These are phyloP conservation scores for Phymanthus crucifer DNA, from an alignment of 92 coral and sea anemone genomes.

Conservation along the genomic window DNA sequence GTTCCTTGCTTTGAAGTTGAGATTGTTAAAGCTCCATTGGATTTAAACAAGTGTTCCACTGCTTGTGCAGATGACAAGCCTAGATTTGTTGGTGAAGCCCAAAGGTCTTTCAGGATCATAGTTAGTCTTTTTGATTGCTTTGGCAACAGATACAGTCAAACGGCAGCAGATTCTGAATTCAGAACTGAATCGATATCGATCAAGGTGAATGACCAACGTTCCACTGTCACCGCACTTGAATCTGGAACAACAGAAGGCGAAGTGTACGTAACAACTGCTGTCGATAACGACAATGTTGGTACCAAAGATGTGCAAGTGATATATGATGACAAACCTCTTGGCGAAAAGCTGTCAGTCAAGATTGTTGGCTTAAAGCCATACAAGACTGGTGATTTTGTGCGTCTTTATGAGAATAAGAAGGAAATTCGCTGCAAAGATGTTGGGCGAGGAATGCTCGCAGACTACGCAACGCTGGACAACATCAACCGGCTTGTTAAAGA, in stretches of 20 bases:
- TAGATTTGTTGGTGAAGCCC: background rate
- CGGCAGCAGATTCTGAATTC: background rate
- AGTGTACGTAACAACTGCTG: background rate
- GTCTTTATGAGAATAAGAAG: background rate
- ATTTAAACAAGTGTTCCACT: background rate
- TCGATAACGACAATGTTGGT: background rate
- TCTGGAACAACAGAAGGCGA: background rate
- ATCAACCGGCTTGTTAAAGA: background rate
- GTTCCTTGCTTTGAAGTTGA: background rate
- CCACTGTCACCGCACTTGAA: background rate
- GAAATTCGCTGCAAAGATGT: background rate
- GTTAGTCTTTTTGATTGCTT: background rate
- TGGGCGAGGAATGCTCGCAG: background rate
- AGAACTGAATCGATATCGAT: background rate
- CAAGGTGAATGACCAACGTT: constrained; percentile 2
- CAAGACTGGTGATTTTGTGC: background rate
- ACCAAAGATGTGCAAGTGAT: background rate
- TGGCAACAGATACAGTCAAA: background rate
- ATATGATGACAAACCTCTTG: background rate
- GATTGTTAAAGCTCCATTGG: background rate
- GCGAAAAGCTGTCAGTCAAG: background rate
- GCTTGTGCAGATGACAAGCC: background rate
- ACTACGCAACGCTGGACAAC: background rate
- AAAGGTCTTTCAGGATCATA: background rate
- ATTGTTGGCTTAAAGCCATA: background rate